Base-by-base conservation (phyloP, 2,113 vertebrate species). In the Elachura formosa region DNA sequence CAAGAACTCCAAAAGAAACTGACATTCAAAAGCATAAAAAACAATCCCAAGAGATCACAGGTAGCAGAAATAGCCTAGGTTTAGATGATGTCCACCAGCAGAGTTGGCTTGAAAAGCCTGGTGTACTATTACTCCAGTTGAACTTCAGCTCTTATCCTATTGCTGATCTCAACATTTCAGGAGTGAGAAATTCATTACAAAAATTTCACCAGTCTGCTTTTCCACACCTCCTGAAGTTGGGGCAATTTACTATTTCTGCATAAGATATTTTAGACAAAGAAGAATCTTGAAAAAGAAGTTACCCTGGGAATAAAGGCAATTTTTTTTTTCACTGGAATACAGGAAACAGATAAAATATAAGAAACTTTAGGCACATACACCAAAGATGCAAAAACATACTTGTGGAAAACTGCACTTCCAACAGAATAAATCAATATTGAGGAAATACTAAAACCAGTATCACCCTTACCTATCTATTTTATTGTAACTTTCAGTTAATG, bases 381-480 rank as follows among this genome's bases (percentile, higher is more conserved):
- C 6, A 6, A 52, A 56, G 56, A 45, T 25, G 24, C 26, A 88
- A 56, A 91, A 63, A 16, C 14, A 28, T 12, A 43, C 16, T 46
- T 58, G 20, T 17, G 14, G 36, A 67, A 63, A 7, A 24, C 1
- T 33, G 36, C 8, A 48, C 46, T 62, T 84, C 71, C 76, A 84
- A 75, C 11, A 48, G 31, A 71, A 63, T 11, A 77, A 78, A 71
- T 52, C 46, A 55, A 41, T 75, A 72, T 0, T 41, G 41, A 82
- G 12, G 41, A 74, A 89, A 59, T 55, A 36, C 12, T 86, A 48
- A 84, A 87, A 94, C 64, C 73, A 71, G 1, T 68, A 83, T 38
- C 0, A 0, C 4, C 29, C 36, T 17, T 31, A 31, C 7, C 43
- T 29, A 33, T 26, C 11, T 79, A 31, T 62, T 90, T 73, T 41